phyloP scores from a whole-genome alignment of 2,797 vertebrate species.

The Phaenicophaeus curvirostris region DNA sequence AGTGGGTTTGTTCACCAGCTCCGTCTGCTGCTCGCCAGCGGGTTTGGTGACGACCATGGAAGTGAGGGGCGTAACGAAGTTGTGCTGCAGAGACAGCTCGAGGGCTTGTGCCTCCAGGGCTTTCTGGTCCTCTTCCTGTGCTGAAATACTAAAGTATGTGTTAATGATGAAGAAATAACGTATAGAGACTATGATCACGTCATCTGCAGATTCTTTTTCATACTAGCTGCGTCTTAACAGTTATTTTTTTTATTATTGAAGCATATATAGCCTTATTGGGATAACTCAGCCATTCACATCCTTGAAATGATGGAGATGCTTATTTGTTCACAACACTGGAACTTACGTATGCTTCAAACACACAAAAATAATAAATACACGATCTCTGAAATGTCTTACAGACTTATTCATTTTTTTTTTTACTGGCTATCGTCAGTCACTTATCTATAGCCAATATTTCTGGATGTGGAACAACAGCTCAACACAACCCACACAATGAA shows the following conservation, averaged over 20 bases:
- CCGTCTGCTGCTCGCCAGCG: conserved; percentile 56
- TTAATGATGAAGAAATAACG: neutral
- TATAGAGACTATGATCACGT: neutral
- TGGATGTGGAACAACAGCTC: neutral
- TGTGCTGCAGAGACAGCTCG: conserved; percentile 85
- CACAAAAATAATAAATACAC: neutral
- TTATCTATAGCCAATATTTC: neutral
- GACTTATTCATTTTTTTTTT: neutral
- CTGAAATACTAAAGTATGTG: conserved; percentile 74
- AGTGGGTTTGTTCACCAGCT: conserved; percentile 86
- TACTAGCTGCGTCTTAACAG: neutral
- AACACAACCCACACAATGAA: neutral
- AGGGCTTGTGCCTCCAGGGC: conserved; percentile 77
- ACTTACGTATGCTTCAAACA: neutral
- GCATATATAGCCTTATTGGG: neutral
- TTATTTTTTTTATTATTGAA: neutral
- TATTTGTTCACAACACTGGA: neutral
- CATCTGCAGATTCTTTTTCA: neutral
- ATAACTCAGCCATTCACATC: neutral
- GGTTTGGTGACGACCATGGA: conserved; percentile 96
- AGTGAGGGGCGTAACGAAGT: conserved; percentile 90
- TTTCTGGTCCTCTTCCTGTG: conserved; percentile 65
- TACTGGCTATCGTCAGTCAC: neutral
- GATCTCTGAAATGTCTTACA: neutral
- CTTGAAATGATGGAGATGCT: neutral